A percentile compares a stretch with the other conserved stretches of the same genome.
Conservation (phyloP, 2,113 vertebrate genomes). For the Leptodactylus fuscus region DNA sequence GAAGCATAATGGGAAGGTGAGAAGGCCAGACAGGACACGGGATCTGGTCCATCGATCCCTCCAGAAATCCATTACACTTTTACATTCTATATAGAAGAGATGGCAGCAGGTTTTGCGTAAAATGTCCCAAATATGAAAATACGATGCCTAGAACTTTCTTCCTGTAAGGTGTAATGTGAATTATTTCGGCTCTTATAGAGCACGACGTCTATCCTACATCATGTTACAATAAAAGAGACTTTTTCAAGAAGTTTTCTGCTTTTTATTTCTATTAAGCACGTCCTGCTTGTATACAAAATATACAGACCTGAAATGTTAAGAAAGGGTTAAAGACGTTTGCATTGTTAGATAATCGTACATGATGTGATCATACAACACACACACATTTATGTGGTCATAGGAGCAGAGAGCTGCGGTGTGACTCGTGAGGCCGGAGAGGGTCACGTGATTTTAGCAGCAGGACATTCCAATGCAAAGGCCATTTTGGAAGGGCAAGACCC, state of each 20-base stretch:
- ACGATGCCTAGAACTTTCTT: not conserved
- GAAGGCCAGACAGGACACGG: too few species aligned
- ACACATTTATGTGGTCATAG: not conserved
- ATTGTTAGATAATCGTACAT: not conserved
- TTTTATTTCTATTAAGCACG: constrained; percentile 17
- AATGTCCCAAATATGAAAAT: not conserved
- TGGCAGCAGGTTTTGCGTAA: not conserved
- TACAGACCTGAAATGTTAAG: constrained; percentile 1
- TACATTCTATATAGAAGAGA: not conserved
- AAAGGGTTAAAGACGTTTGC: not conserved
- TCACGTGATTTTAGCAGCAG: not conserved
- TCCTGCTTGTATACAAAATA: not conserved
- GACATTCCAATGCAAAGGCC: not conserved
- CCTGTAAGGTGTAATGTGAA: constrained; percentile 22
- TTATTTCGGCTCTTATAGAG: constrained; percentile 41
- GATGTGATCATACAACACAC: not conserved
- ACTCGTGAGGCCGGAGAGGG: not conserved
- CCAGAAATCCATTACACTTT: too few species aligned
- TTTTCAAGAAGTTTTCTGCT: constrained; percentile 13
- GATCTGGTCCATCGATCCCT: too few species aligned
- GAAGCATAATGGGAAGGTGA: too few species aligned
- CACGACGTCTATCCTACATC: constrained; percentile 7
- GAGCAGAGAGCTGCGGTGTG: not conserved
- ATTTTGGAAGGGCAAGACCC: not conserved
- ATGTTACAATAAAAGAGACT: not conserved